phyloP scores from a whole-genome alignment of 2,113 vertebrate species.

The Silurus meridionalis region DNA sequence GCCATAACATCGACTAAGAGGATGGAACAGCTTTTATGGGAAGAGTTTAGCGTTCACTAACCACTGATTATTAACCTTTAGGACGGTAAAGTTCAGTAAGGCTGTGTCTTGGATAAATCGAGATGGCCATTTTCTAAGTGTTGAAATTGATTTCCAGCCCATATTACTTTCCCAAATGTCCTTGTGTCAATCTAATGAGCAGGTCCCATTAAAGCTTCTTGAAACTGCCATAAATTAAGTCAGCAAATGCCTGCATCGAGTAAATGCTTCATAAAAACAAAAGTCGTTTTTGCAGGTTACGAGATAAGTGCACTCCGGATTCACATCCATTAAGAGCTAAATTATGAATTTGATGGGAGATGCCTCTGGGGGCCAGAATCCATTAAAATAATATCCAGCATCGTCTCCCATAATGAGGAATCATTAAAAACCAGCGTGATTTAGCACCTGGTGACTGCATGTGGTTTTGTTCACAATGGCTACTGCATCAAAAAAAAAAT shows the following conservation, averaged over 20 bases:
- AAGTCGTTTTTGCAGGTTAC: conserved; percentile 57
- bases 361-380: conserved; percentile 44
- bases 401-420: conserved; percentile 58
- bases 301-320: conserved; percentile 74
- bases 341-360: conserved; percentile 73
- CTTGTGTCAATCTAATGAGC: conserved; percentile 60
- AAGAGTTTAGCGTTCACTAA: background rate
- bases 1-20: conserved; percentile 5
- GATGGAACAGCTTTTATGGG: conserved; percentile 26
- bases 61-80: conserved; percentile 33
- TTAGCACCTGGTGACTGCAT: conserved; percentile 51
- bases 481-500: conserved; percentile 55
- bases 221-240: conserved; percentile 67
- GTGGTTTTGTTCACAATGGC: conserved; percentile 48
- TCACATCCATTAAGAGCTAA: conserved; percentile 73
- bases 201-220: conserved; percentile 57
- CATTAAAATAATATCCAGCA: conserved; percentile 53
- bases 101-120: conserved; percentile 8
- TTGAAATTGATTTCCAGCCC: conserved; percentile 68
- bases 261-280: conserved; percentile 64
- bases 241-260: conserved; percentile 42
- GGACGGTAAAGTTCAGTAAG: background rate
- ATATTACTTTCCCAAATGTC: conserved; percentile 67
- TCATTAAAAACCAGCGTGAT: conserved; percentile 69
- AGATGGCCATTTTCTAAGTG: conserved; percentile 56